phyloP scores from a whole-genome alignment of 2,797 vertebrate species.

The Cyprinella venusta region DNA sequence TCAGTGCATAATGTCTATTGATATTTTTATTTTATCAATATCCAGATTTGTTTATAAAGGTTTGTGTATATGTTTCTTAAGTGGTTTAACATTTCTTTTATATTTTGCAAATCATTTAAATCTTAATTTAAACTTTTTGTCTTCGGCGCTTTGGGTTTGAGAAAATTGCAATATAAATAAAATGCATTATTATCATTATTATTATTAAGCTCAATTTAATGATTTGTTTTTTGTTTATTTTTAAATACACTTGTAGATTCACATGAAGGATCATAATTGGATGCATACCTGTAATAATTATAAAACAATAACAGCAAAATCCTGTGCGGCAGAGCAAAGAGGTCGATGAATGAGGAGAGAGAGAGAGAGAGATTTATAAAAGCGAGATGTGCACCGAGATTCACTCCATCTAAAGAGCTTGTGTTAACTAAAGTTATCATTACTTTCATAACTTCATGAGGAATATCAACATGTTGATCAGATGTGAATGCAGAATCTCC shows the following conservation, averaged over 20 bases:
- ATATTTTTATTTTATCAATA: too few species aligned
- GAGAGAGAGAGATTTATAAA: constrained; percentile 19
- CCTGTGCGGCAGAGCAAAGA: not conserved
- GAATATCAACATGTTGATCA: constrained; percentile 5
- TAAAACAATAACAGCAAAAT: not conserved
- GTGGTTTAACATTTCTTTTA: not conserved
- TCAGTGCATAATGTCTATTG: not conserved
- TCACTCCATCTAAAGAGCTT: not conserved
- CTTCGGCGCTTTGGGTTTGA: too few species aligned
- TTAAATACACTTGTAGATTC: not conserved
- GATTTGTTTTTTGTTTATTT: too few species aligned
- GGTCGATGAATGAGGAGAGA: not conserved
- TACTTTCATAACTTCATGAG: not conserved
- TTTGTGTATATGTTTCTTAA: too few species aligned
- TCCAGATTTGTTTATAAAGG: too few species aligned
- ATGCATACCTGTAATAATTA: not conserved
- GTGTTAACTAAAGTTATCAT: not conserved
- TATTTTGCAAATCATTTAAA: not conserved
- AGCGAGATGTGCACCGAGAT: not conserved
- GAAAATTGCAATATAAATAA: too few species aligned
- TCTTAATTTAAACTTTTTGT: not conserved
- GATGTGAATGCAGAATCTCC: not conserved
- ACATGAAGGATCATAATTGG: too few species aligned
- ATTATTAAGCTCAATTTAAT: not conserved
- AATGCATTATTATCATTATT: too few species aligned